phyloP scores from a whole-genome alignment of 1,140 invertebrate genomes.

The Pissodes strobi region DNA sequence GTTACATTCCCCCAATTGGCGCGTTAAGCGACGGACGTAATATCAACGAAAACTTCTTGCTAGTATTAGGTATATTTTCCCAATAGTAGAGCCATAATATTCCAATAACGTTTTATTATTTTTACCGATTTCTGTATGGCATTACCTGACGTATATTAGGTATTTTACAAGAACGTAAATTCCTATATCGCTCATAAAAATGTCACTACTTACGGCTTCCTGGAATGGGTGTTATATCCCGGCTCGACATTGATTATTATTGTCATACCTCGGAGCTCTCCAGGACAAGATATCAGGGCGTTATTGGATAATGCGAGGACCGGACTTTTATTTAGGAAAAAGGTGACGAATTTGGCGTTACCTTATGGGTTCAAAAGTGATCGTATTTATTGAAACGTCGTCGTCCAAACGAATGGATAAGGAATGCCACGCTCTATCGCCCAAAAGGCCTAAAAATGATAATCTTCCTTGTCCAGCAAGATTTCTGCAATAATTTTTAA shows the following conservation, averaged over 20 bases:
- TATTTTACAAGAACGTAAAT: slow-evolving; percentile 25
- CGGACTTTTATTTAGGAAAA: slow-evolving; percentile 9
- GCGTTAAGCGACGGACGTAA: too few species aligned
- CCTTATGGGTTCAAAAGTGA: too few species aligned
- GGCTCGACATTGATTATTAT: slow-evolving; percentile 31
- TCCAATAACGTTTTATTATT: slow-evolving; percentile 21
- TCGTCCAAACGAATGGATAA: too few species aligned
- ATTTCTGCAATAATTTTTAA: too few species aligned
- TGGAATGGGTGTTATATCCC: slow-evolving; percentile 26
- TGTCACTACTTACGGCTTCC: slow-evolving; percentile 25
- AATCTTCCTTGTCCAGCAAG: too few species aligned
- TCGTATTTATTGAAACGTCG: too few species aligned
- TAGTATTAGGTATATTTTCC: too few species aligned
- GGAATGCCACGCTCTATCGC: too few species aligned
- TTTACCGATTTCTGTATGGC: slow-evolving; percentile 9
- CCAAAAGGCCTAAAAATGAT: too few species aligned
- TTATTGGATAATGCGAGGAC: slow-evolving; percentile 12
- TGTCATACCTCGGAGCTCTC: slow-evolving; percentile 17
- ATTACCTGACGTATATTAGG: slow-evolving; percentile 19
- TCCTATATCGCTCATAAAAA: slow-evolving; percentile 22
- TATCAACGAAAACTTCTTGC: too few species aligned
- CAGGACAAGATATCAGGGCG: slow-evolving; percentile 20
- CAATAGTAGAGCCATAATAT: slow-evolving; percentile 1
- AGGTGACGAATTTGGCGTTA: too few species aligned
- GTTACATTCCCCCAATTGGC: too few species aligned